Percentiles rank a stretch among this genome's conserved stretches.
These are phyloP conservation scores for Blomia tropicalis DNA, from an alignment of 2,888 invertebrate genomes.

Conservation along the genomic window DNA sequence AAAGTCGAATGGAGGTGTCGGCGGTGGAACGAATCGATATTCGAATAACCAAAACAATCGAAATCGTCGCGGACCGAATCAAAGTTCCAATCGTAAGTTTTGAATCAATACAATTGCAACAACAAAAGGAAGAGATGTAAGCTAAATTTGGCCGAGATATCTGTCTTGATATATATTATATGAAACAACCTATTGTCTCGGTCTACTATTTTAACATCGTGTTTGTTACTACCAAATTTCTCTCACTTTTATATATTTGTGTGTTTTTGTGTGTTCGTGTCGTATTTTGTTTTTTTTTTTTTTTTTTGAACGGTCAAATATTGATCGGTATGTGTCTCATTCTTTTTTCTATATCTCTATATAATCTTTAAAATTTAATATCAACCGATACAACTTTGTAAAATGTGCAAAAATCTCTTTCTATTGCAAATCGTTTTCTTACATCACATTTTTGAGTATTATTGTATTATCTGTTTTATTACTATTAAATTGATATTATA, in stretches of 20 bases:
- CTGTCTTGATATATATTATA: no score
- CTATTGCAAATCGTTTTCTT: no score
- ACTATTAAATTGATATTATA: background rate
- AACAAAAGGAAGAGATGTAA: background rate
- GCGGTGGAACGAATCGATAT: background rate
- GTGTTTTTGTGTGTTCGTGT: no score
- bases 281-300: background rate
- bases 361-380: background rate
- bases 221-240: no score
- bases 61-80: background rate
- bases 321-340: background rate
- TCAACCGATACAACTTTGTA: background rate
- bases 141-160: no score
- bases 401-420: no score
- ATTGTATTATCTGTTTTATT: background rate
- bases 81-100: background rate
- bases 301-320: background rate
- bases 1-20: background rate
- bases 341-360: background rate
- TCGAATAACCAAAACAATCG: background rate
- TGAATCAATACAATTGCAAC: background rate
- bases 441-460: background rate
- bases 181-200: no score
- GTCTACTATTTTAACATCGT: no score
- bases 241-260: no score